Base-by-base conservation (phyloP, 1,140 invertebrate species). In the Drosophila nigrodunni region DNA sequence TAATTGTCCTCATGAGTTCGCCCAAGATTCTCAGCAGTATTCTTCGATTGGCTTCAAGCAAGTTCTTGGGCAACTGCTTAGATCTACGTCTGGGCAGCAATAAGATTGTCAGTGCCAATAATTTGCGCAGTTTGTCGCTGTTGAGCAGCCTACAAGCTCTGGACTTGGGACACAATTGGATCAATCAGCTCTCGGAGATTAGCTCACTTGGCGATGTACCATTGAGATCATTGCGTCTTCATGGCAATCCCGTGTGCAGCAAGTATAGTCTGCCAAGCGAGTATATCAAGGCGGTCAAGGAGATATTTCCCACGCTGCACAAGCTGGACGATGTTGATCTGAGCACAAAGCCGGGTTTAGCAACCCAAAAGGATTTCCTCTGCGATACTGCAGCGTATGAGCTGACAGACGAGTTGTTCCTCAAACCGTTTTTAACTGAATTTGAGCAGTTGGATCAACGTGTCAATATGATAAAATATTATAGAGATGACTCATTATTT, bases 221-320 rank as follows among this genome's bases (percentile, higher is more conserved):
- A 0, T 47, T 92, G 1, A 92, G 82, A 50, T 82, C 90, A 0
- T 60, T 94, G n/a, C 69, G 64, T 0, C 73, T 94, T 9, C 92
- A 94, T 55, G 94, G 93, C 0, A 94, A 94, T 78, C 93, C 93
- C 0, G 62, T 94, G 0, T 94, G 94, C 43, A 49, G 65, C 1
- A 92, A 93, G 39, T 94, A 93, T 50, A 90, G 78, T 2, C 78
- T 93, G 37, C 87, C 92, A 0, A 82, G 87, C 2, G 88, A 93
- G 9, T 94, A 94, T 65, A 75, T 94, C 1, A 82, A 75, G 37
- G 91, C 93, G 3, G 70, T 93, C 0, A 92, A 65, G 43, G 77
- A 92, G 47, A 71, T 94, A 43, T 94, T 94, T 64, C 91, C 93
- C 0, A 82, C 80, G 13, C 44, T 92, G 2, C 54, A 54, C 9